Percentiles rank a stretch among this genome's conserved stretches.
phyloP scores from a whole-genome alignment of 2,797 vertebrate species.

The Sebastes steindachneri region DNA sequence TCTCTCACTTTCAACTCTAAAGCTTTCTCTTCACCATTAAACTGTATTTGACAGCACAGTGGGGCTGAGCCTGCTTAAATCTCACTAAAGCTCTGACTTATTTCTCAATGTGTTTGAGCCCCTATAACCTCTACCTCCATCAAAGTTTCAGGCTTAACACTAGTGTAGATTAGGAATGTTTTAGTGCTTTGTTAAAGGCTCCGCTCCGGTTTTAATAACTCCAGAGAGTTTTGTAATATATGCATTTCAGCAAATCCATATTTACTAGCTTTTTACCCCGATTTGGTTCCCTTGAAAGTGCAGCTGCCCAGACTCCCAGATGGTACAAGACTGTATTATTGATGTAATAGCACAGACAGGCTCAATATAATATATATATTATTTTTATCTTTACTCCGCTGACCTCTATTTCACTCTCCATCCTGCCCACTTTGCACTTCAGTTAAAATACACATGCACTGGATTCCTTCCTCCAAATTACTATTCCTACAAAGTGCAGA shows the following conservation, averaged over 20 bases:
- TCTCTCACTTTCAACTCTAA: constrained; percentile 13
- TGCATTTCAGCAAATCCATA: constrained; percentile 44
- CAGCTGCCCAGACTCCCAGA: constrained; percentile 30
- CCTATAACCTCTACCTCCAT: constrained; percentile 19
- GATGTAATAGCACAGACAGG: constrained; percentile 37
- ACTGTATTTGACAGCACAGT: constrained; percentile 49
- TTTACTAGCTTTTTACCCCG: constrained; percentile 13
- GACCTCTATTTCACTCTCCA: constrained; percentile 48
- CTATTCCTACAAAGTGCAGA: constrained; percentile 26
- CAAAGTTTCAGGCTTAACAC: constrained; percentile 50
- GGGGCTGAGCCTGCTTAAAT: constrained; percentile 50
- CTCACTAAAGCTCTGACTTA: constrained; percentile 41
- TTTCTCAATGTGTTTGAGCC: constrained; percentile 54
- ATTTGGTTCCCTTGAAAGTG: constrained; percentile 40
- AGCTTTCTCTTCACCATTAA: constrained; percentile 39
- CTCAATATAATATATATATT: constrained; percentile 18
- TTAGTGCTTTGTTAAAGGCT: constrained; percentile 48
- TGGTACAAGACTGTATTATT: constrained; percentile 56
- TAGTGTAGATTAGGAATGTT: constrained; percentile 54
- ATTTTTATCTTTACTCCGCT: constrained; percentile 16
- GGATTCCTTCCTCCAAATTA: background rate
- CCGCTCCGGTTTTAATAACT: constrained; percentile 18
- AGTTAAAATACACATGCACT: constrained; percentile 18
- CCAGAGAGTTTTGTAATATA: constrained; percentile 14
- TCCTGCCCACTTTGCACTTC: constrained; percentile 42